Conservation (phyloP, 2,797 vertebrate species). For the Fringilla coelebs region DNA sequence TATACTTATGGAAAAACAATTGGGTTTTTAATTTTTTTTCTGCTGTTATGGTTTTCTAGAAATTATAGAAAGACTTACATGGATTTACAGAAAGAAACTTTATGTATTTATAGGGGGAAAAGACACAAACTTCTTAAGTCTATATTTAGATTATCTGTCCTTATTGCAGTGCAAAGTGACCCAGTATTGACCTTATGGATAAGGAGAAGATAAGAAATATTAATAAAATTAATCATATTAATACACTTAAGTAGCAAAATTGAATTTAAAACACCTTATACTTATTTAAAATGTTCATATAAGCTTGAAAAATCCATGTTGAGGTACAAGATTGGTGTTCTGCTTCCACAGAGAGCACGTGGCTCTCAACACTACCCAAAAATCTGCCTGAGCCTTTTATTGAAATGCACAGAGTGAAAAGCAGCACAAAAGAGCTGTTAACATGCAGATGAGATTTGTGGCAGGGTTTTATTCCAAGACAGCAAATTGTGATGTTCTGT, state of each 20-base stretch:
- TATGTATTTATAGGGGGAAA: neutral
- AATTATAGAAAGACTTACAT: neutral
- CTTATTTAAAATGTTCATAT: neutral
- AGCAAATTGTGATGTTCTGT: neutral
- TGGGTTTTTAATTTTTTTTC: neutral
- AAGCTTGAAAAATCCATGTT: neutral
- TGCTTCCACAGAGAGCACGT: neutral
- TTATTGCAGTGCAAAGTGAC: neutral
- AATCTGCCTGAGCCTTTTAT: neutral
- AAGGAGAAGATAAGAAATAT: neutral
- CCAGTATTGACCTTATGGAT: neutral
- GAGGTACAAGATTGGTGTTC: neutral
- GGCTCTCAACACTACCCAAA: neutral
- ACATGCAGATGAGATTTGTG: neutral
- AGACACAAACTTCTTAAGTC: neutral
- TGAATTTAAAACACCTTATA: neutral
- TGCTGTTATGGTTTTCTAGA: neutral
- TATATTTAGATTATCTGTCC: neutral
- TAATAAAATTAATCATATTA: neutral
- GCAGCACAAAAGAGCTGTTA: neutral
- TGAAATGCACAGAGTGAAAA: neutral
- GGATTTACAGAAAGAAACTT: neutral
- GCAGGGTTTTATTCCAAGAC: neutral
- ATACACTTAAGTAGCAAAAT: neutral
- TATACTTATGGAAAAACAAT: accelerated